These are phyloP conservation scores for Thymelicus acteon DNA, from an alignment of 2,888 invertebrate genomes.

Conservation along the genomic window DNA sequence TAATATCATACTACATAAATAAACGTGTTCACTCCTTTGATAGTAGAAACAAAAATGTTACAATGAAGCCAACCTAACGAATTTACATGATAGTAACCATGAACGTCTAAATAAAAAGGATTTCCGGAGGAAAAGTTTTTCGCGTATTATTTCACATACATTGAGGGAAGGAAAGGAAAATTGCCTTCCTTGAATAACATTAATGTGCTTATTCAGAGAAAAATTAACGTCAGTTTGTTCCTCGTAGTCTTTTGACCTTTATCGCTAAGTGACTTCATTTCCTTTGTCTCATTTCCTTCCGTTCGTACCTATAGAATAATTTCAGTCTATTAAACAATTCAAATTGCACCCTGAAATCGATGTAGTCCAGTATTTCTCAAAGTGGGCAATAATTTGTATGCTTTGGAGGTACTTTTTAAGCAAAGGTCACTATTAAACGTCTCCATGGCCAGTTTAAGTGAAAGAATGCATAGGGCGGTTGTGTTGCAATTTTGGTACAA, in stretches of 20 bases:
- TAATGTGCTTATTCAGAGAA: constrained; percentile 16
- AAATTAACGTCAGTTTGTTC: constrained; percentile 10
- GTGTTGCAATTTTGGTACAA: too few relatives aligned
- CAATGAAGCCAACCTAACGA: background rate
- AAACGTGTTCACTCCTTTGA: background rate
- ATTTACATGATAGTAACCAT: constrained; percentile 10
- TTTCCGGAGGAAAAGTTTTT: constrained; percentile 8
- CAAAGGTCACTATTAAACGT: background rate
- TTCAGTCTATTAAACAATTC: constrained; percentile 67
- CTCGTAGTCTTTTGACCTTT: constrained; percentile 67
- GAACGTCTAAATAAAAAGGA: constrained; percentile 10
- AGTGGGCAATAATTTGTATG: background rate
- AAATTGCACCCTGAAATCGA: constrained; percentile 53
- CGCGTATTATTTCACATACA: constrained; percentile 15
- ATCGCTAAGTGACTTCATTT: constrained; percentile 72
- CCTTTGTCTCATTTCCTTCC: constrained; percentile 74
- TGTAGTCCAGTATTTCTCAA: background rate
- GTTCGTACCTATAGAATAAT: constrained; percentile 62
- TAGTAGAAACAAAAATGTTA: background rate
- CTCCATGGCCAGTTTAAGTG: too few relatives aligned
- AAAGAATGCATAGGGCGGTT: too few relatives aligned
- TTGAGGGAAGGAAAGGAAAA: constrained; percentile 11
- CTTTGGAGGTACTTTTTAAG: background rate
- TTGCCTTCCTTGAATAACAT: constrained; percentile 12
- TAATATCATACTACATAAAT: too few relatives aligned